Evolutionary conservation across 2,888 invertebrate species (phyloP), one percentile per base, ranked within the genome.

Genomic region (Andrena hattorfiana): DNA sequence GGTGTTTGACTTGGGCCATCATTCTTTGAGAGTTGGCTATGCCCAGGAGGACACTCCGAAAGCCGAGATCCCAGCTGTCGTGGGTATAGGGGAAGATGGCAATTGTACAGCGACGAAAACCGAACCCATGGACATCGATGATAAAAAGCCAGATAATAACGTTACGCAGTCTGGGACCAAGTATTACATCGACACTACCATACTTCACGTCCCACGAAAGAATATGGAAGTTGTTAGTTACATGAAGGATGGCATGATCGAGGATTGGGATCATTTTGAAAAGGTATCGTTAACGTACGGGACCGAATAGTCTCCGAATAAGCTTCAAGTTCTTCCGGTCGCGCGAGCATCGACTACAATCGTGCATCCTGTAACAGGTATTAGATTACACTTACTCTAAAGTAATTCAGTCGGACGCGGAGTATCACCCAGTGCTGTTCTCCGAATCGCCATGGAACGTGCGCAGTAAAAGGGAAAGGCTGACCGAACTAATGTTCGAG

Each of bases 41-140:
- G 99, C 99, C 8, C 99, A 99, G 91, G 99, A 99, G 94, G 99
- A 99, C 93, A 98, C 98, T n/a, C 99, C 99, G 2, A 99, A 99
- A 95, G 98, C 98, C 1, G 99, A 99, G 95, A 98, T 99, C 77
- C 99, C 99, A 0, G 97, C 98, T 0, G 97, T 97, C 59, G 97
- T 99, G 42, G 99, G 99, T 0, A 96, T 98, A 7, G 96, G 97
- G 13, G 98, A 98, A 48, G 95, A 95, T 87, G 94, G 92, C 3
- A 94, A 95, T 82, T 94, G 95, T 62, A 92, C 94, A 68, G 95
- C 96, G 0, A 95, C 96, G 49, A 96, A 97, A 89, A 95, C 96
- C 32, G 97, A 97, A 78, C 95, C 96, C 2, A 94, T 94, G 93
- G 94, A 94, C 28, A 89, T 94, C 0, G 97, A 97, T 92, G 96